Conservation (phyloP, 2,113 vertebrate genomes). For the Miniopterus natalensis region DNA sequence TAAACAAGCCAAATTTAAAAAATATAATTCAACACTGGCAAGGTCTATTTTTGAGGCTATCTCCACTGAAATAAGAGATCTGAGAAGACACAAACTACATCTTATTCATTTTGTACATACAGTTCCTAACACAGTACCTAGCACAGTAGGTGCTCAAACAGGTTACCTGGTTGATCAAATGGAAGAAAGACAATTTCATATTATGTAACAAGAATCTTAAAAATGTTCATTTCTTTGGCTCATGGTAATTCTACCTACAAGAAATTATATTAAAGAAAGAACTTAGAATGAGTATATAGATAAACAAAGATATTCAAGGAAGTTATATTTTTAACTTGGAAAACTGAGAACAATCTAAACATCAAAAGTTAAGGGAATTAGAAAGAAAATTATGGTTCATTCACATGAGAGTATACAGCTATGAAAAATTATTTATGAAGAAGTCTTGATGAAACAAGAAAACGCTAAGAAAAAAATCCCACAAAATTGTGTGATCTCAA, state of each 20-base stretch:
- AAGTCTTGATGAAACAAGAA: slow-evolving; percentile 40
- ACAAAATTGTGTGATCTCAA: background rate
- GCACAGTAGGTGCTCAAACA: background rate
- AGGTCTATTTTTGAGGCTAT: background rate
- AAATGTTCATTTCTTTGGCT: background rate
- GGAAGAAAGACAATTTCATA: slow-evolving; percentile 31
- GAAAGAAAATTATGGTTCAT: slow-evolving; percentile 41
- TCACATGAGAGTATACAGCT: background rate
- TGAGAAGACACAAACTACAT: background rate
- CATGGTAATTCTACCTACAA: background rate
- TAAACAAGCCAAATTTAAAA: slow-evolving; percentile 51
- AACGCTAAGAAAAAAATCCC: background rate
- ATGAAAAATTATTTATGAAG: background rate
- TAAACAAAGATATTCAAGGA: slow-evolving; percentile 50
- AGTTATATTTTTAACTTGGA: slow-evolving; percentile 46
- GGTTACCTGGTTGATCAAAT: background rate
- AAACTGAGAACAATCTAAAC: slow-evolving; percentile 45
- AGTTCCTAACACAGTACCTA: background rate
- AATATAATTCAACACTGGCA: slow-evolving; percentile 40
- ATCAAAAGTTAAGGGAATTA: slow-evolving; percentile 10
- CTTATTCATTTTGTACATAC: background rate
- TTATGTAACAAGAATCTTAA: background rate
- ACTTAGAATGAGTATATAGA: background rate
- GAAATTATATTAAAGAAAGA: slow-evolving; percentile 20
- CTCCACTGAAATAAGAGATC: background rate